A percentile compares a stretch with the other conserved stretches of the same genome.
Conservation (phyloP, 2,113 vertebrate genomes). For the Muntiacus muntjak region DNA sequence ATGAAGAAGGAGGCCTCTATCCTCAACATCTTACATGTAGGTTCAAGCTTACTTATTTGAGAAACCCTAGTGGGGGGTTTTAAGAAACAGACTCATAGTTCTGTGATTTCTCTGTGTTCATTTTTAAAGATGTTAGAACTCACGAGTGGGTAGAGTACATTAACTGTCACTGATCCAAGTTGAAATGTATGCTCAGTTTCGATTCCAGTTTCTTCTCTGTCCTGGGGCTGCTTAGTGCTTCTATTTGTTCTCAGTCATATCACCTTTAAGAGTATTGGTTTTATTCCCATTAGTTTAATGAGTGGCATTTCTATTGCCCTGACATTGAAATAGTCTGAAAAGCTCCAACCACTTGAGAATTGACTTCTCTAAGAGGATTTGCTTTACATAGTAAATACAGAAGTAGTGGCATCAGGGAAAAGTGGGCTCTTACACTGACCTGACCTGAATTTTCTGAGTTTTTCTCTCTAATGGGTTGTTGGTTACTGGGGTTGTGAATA, state of each 20-base stretch:
- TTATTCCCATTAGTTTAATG: constrained; percentile 48
- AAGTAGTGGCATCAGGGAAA: not conserved
- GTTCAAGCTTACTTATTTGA: not conserved
- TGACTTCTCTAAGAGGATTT: constrained; percentile 35
- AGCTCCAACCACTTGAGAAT: constrained; percentile 27
- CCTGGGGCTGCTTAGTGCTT: constrained; percentile 34
- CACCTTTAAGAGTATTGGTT: constrained; percentile 37
- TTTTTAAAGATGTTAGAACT: constrained; percentile 25
- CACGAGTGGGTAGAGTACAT: not conserved
- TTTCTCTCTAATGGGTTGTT: not conserved
- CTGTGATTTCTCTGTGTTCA: not conserved
- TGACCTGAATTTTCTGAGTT: constrained; percentile 3
- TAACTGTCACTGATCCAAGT: constrained; percentile 18
- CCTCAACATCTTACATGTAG: not conserved
- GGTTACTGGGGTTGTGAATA: constrained; percentile 7
- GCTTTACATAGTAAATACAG: not conserved
- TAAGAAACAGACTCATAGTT: not conserved
- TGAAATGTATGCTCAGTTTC: constrained; percentile 37
- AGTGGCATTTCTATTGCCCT: constrained; percentile 43
- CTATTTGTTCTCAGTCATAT: constrained; percentile 22
- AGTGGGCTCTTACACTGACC: not conserved
- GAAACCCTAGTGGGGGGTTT: not conserved
- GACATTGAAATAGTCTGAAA: constrained; percentile 41
- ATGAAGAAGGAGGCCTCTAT: not conserved
- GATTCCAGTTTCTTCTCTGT: constrained; percentile 37